Evolutionary conservation across 2,797 vertebrate genomes (phyloP), one percentile per base, ranked within the genome.

Genomic region (Cyprinella venusta): DNA sequence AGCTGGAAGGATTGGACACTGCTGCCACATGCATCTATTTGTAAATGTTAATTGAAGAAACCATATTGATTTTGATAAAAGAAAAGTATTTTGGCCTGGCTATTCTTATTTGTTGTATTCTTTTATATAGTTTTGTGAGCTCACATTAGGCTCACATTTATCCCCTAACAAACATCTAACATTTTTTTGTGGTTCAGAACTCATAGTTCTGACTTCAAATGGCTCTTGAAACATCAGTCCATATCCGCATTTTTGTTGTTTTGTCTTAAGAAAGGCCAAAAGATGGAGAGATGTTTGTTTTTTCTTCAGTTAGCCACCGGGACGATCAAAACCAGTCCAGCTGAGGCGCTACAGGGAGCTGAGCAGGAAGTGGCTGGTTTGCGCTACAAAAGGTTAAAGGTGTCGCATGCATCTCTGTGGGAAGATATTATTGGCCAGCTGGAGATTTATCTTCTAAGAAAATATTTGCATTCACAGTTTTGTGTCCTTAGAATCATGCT

Each of bases 311-410:
- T 87, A 83, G 80, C 91, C 89, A 74, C 89, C 86, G 30, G 36
- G 82, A 91, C 87, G 87, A 92, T 93, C 92, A 90, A 88, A 92
- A 64, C 65, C 45, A 40, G 88, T 75, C 84, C 80, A 85, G 75
- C 91, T 91, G 77, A 56, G 75, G 54, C 79, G 54, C 82, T 84
- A 70, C 40, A 77, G 88, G 89, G 86, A 88, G 33, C 50, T 69
- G 83, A 86, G 83, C 92, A 93, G 94, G 94, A 94, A 93, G 93
- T 85, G 92, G 89, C 91, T 87, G 86, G 75, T 83, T 90, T 83
- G 80, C 64, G 88, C 86, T 71, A 78, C 82, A 74, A 80, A 90
- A 90, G 84, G 88, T 90, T 90, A 87, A 75, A 86, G 89, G 89
- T 89, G 88, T 79, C 30, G 84, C 69, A 82, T 83, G 88, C 76